Percentiles rank a stretch among this genome's conserved stretches.
phyloP scores from a whole-genome alignment of 2,888 invertebrate species.

The Parascotia fuliginaria region DNA sequence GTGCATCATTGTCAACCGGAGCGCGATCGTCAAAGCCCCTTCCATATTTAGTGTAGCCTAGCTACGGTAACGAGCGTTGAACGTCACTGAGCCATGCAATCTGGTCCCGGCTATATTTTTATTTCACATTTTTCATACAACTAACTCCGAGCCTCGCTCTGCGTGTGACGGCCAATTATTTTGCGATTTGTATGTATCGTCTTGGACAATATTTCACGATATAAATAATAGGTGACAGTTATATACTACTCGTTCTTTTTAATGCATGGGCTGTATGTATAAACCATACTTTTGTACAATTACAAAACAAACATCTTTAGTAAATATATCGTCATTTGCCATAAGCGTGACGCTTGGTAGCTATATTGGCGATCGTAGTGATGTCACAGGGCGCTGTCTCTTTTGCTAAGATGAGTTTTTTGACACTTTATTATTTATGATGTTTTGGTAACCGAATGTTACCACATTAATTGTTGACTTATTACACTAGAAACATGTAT shows the following conservation, averaged over 20 bases:
- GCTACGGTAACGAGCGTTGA: constrained; percentile 33
- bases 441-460: too few species aligned
- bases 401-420: too few species aligned
- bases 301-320: too few species aligned
- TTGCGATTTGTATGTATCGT: constrained; percentile 23
- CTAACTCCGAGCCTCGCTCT: constrained; percentile 19
- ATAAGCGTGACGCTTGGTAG: too few species aligned
- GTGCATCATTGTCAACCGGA: neutral
- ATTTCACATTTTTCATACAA: constrained; percentile 40
- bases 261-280: neutral
- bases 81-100: constrained; percentile 38
- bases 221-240: neutral
- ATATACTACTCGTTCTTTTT: neutral
- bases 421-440: too few species aligned
- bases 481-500: too few species aligned
- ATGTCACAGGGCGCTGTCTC: too few species aligned
- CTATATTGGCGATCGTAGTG: too few species aligned
- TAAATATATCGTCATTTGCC: too few species aligned
- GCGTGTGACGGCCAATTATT: constrained; percentile 43
- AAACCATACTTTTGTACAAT: too few species aligned
- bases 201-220: neutral
- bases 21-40: neutral
- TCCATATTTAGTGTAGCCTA: constrained; percentile 13
- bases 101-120: constrained; percentile 27
- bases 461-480: too few species aligned